phyloP scores from a whole-genome alignment of 1,140 invertebrate genomes.

The Drosophila prosaltans region DNA sequence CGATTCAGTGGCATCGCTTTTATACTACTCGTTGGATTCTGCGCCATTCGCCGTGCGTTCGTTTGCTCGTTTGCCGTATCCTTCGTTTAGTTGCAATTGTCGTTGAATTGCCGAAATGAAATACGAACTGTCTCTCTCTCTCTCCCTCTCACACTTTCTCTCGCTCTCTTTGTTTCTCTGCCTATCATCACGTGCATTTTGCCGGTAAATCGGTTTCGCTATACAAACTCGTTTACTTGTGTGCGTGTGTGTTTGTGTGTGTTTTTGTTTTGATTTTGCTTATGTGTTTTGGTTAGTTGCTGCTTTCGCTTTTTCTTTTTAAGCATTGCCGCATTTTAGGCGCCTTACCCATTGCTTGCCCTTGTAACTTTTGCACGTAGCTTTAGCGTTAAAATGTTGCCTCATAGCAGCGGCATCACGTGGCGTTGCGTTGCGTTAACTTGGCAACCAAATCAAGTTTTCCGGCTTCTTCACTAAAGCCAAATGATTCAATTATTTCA shows the following conservation, averaged over 20 bases:
- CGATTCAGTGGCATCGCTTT: constrained; percentile 41
- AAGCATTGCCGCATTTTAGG: constrained; percentile 39
- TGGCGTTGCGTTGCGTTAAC: constrained; percentile 8
- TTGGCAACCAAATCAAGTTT: constrained; percentile 63
- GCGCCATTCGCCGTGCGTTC: constrained; percentile 31
- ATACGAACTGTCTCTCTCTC: constrained; percentile 11
- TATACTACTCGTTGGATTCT: constrained; percentile 65
- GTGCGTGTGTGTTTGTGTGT: constrained; percentile 26
- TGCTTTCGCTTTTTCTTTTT: constrained; percentile 57
- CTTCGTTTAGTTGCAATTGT: constrained; percentile 39
- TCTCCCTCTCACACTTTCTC: background rate
- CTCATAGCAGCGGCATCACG: background rate
- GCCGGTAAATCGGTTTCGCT: constrained; percentile 55
- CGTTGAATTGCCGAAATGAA: constrained; percentile 17
- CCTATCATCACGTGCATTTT: constrained; percentile 63
- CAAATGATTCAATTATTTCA: constrained; percentile 57
- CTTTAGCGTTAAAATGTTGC: constrained; percentile 36
- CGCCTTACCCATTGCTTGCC: constrained; percentile 40
- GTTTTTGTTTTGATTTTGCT: constrained; percentile 76
- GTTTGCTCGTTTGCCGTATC: background rate
- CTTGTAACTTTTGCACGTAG: constrained; percentile 62
- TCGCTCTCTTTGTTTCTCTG: background rate
- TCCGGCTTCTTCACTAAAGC: constrained; percentile 14
- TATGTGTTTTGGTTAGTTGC: constrained; percentile 45
- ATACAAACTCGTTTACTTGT: background rate